Evolutionary conservation across 2,888 invertebrate genomes (phyloP).

Genomic region (Nemapogon koenigi): DNA sequence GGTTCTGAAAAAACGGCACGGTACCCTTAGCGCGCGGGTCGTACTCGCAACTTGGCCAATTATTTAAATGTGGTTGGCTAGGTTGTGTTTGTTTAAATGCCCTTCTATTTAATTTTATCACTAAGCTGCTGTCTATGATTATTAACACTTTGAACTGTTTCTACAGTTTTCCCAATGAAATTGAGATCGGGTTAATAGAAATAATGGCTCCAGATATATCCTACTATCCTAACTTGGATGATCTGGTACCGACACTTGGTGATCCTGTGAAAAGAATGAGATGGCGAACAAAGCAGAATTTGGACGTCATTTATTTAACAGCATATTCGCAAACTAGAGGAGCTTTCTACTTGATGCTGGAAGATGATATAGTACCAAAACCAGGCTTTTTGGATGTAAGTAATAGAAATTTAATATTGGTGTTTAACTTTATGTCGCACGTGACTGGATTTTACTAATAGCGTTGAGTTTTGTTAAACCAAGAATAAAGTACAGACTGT

Average conservation of each 20-base stretch:
- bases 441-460: no score
- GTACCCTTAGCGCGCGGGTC: conserved; percentile 3
- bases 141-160: no score
- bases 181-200: conserved; percentile 84
- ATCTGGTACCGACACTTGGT: conserved; percentile 79
- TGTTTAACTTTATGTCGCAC: no score
- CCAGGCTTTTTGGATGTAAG: conserved; percentile 80
- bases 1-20: not conserved
- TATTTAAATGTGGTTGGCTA: no score
- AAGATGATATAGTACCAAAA: conserved; percentile 93
- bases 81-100: no score
- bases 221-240: conserved; percentile 88
- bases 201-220: conserved; percentile 83
- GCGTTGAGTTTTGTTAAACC: no score
- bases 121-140: no score
- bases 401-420: no score
- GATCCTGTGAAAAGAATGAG: conserved; percentile 84
- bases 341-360: conserved; percentile 89
- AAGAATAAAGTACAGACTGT: no score
- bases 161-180: conserved; percentile 74
- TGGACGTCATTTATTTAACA: conserved; percentile 94
- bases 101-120: no score
- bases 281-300: conserved; percentile 95
- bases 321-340: conserved; percentile 89
- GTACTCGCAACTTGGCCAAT: not conserved